phyloP scores from a whole-genome alignment of 64 coral and sea anemone genomes.

The Montipora sp. region DNA sequence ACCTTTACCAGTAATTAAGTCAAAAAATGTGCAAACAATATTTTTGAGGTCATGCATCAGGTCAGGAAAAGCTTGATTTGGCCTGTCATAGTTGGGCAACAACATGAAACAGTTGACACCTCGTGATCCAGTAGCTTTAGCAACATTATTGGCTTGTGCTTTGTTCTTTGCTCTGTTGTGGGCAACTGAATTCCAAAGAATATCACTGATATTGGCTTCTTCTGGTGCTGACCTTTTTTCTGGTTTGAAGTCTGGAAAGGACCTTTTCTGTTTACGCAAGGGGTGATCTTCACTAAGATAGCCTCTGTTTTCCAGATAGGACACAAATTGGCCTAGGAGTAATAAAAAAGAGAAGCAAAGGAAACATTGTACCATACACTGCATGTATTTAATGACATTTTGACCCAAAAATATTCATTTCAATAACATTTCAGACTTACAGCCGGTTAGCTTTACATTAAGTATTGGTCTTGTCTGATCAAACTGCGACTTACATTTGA shows the following conservation, averaged over 20 bases:
- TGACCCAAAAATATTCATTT: not conserved
- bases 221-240: not conserved
- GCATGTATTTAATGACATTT: slow-evolving; percentile 3
- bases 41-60: slow-evolving; percentile 65
- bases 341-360: not conserved
- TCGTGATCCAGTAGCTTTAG: slow-evolving; percentile 19
- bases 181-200: slow-evolving; percentile 27
- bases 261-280: not conserved
- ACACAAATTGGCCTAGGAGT: slow-evolving; percentile 20
- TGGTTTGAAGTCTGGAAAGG: not conserved
- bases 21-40: slow-evolving; percentile 12
- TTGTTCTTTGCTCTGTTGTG: slow-evolving; percentile 9
- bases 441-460: slow-evolving; percentile 6
- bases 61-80: slow-evolving; percentile 48
- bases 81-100: slow-evolving; percentile 11
- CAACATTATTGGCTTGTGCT: slow-evolving; percentile 4
- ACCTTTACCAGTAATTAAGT: slow-evolving; percentile 19
- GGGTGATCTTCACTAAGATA: slow-evolving; percentile 9
- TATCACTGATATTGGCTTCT: not conserved
- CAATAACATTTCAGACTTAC: slow-evolving; percentile 4
- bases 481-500: slow-evolving; percentile 4
- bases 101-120: slow-evolving; percentile 52
- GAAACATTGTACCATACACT: not conserved
- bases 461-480: not conserved
- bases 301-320: slow-evolving; percentile 42